Evolutionary conservation across 2,113 vertebrate genomes (phyloP).

Genomic region (Dromiciops gliroides): DNA sequence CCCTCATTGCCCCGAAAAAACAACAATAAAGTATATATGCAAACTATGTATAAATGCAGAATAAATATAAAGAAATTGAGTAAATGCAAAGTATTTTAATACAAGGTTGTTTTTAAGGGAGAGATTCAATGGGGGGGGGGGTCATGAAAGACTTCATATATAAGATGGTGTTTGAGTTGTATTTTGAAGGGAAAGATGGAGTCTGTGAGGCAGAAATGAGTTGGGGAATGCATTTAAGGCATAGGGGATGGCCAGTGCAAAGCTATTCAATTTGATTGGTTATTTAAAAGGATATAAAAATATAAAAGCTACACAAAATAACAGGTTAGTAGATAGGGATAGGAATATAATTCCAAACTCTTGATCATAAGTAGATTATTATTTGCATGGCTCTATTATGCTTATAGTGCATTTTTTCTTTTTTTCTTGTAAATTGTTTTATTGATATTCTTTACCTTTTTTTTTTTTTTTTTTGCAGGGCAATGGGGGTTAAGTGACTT

Average conservation of each 20-base stretch:
- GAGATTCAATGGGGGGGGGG: no score
- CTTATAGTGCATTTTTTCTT: background rate
- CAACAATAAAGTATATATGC: background rate
- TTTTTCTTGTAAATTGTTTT: background rate
- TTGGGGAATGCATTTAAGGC: background rate
- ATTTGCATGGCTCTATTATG: background rate
- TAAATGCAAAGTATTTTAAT: background rate
- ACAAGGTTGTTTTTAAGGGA: background rate
- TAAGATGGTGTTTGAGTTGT: background rate
- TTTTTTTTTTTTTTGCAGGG: no score
- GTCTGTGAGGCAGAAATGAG: background rate
- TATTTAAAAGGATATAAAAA: background rate
- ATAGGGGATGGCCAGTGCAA: background rate
- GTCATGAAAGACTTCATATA: background rate
- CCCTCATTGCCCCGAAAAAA: no score
- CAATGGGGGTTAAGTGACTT: no score
- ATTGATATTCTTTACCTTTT: background rate
- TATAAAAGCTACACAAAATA: background rate
- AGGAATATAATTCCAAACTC: background rate
- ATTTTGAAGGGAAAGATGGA: background rate
- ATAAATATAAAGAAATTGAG: background rate
- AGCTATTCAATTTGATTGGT: background rate
- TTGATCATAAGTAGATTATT: background rate
- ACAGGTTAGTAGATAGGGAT: background rate
- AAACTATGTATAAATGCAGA: background rate